A percentile compares a stretch with the other conserved stretches of the same genome.
Conservation (phyloP, 2,113 vertebrate genomes). For the Caracal caracal region DNA sequence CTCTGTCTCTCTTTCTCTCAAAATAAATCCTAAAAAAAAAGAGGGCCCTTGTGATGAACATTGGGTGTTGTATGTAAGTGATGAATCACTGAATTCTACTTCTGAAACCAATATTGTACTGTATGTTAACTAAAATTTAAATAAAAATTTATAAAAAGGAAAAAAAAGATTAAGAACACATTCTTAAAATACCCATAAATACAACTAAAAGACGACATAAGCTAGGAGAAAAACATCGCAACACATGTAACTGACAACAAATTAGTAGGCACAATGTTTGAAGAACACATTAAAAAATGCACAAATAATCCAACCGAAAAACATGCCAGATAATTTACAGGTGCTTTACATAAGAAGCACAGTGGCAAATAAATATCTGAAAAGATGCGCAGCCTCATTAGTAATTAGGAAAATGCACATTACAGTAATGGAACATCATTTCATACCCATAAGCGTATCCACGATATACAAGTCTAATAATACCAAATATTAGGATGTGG, state of each 20-base stretch:
- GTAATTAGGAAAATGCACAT: not conserved
- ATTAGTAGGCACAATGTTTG: not conserved
- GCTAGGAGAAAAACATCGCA: not conserved
- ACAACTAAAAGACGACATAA: not conserved
- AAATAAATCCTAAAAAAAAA: no score
- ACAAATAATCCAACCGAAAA: not conserved
- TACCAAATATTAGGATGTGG: not conserved
- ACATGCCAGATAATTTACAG: not conserved
- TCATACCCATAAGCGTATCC: not conserved
- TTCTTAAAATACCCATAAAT: not conserved
- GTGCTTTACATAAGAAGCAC: not conserved
- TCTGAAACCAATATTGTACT: no score
- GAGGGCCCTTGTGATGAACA: no score
- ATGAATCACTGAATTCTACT: no score
- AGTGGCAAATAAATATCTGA: not conserved
- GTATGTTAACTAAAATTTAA: no score
- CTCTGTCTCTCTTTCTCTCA: no score
- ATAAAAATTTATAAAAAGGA: no score
- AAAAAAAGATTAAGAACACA: not conserved
- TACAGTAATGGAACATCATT: not conserved
- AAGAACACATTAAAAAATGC: not conserved
- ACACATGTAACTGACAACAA: not conserved
- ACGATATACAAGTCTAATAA: not conserved
- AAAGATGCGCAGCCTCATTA: not conserved
- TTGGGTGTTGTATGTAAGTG: no score